A percentile compares a stretch with the other conserved stretches of the same genome.
These are phyloP conservation scores for Auanema freiburgensis DNA, from an alignment of 2,888 invertebrate genomes.

Conservation along the genomic window DNA sequence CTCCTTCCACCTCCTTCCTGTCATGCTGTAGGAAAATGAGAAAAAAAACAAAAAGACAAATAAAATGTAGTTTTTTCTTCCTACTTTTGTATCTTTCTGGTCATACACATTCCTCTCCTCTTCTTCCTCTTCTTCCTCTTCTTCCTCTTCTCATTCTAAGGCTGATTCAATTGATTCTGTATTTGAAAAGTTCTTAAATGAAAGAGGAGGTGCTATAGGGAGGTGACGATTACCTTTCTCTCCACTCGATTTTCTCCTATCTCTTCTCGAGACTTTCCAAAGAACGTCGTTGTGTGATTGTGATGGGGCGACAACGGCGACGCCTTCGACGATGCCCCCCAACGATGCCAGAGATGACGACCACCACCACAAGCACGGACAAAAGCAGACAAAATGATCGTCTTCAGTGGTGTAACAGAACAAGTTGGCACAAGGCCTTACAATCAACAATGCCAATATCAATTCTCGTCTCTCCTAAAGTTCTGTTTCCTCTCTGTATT, in stretches of 20 bases:
- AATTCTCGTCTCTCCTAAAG: too few species aligned
- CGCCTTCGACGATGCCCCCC: too few species aligned
- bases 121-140: background rate
- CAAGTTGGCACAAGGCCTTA: too few species aligned
- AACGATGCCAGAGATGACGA: slow-evolving; percentile 12
- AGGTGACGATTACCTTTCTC: slow-evolving; percentile 2
- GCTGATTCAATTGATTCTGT: slow-evolving; percentile 2
- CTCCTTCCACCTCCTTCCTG: slow-evolving; percentile 9
- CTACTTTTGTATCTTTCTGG: too few species aligned
- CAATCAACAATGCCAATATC: too few species aligned
- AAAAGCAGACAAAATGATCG: too few species aligned
- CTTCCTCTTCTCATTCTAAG: background rate
- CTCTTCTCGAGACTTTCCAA: background rate
- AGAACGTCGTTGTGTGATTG: too few species aligned
- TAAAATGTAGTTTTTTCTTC: slow-evolving; percentile 7
- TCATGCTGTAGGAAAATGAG: slow-evolving; percentile 7
- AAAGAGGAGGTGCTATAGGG: slow-evolving; percentile 8
- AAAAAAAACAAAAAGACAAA: slow-evolving; percentile 12
- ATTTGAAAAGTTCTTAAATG: slow-evolving; percentile 19
- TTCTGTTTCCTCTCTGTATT: too few species aligned
- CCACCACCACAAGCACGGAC: too few species aligned
- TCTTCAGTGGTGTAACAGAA: too few species aligned
- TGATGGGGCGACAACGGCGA: too few species aligned
- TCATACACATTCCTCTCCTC: slow-evolving; percentile 3
- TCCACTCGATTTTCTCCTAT: slow-evolving; percentile 9